Evolutionary conservation across 1,140 invertebrate genomes (phyloP), one percentile per base, ranked within the genome.

Genomic region (Aphidius gifuensis): DNA sequence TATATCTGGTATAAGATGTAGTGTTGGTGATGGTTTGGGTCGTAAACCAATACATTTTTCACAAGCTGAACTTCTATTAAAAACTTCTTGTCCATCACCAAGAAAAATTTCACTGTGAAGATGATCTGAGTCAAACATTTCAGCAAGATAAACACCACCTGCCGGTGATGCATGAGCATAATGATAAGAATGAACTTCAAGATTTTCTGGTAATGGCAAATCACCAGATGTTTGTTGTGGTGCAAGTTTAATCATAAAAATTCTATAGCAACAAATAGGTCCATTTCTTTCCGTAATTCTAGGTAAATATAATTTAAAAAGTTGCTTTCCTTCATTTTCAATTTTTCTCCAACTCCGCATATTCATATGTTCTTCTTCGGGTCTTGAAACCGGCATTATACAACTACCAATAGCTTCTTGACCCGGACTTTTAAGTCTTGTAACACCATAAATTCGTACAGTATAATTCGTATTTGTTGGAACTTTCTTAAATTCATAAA

Each of bases 231-330:
- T 85, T 67, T 87, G 85, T 9, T 88, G 83, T 0, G 83, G 82
- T 60, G 84, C 78, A 61, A 93, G 80, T 64, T 88, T 86, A 2
- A 94, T 86, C 68, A 94, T 79, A 78, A 90, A 90, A 50, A 94
- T 82, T 69, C 91, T 84, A 74, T 92, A 92, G 68, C 92, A 94
- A 76, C 92, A 94, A 67, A 95, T 93, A 5, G 88, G 88, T 9
- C 92, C 93, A 74, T 94, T 94, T 61, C 92, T 80, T 72, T 94
- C 91, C 0, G 89, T 88, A 11, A 94, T 84, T 65, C 88, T 82
- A 0, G 90, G 90, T 49, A 93, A 74, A 65, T 84, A 83, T 11
- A 92, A 72, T 66, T 88, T 88, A 58, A 92, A 87, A 51, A 92
- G 78, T 76, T 87, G 89, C 67, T 83, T 84, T 21, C 85, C 87